Base-by-base conservation (phyloP, 2,888 invertebrate species). In the Phrixothrix hirtus region DNA sequence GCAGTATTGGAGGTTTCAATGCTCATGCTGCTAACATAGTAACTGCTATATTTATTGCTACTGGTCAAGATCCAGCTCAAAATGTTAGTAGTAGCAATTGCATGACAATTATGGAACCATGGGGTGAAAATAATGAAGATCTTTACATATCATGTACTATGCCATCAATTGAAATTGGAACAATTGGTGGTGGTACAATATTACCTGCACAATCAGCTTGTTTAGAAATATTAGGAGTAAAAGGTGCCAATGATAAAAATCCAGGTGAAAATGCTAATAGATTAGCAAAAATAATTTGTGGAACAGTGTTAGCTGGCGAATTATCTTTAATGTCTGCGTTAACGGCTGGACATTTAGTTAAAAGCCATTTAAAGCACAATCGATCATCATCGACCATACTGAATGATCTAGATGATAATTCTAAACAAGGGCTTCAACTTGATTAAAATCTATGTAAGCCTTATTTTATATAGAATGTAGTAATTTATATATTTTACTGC, bases 21-120 rank as follows among this genome's bases (percentile, higher is more conserved):
- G 97, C 98, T 0, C 99, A 99, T 74, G 95, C 98, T 0, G 96
- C 98, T 0, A 99, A 99, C 74, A 89, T 98, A 79, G 97, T 99
- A 1, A 95, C 98, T 0, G 98, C 98, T 9, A 89, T 99, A 25
- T 99, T 88, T 71, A 90, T 98, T 57, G 98, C 99, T 0, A 96
- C 96, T 10, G 99, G 98, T 1, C 96, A 98, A 82, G 98, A 99
- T 79, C 95, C 96, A 5, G 99, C 98, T 0, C 98, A 99, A 77
- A 94, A 93, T 70, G 90, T 98, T 0, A 88, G 90, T 0, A 97
- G 96, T 69, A 93, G 95, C 68, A 95, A 95, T 73, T 99, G 99
- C 71, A 90, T 96, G 62, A 98, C 98, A 0, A 80, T 89, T 50
- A 93, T 99, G 93, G 96, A 97, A 72, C 83, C 85, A 1, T 87